Evolutionary conservation across 2,888 invertebrate species (phyloP), one percentile per base, ranked within the genome.

Genomic region (Metacarcinus magister): DNA sequence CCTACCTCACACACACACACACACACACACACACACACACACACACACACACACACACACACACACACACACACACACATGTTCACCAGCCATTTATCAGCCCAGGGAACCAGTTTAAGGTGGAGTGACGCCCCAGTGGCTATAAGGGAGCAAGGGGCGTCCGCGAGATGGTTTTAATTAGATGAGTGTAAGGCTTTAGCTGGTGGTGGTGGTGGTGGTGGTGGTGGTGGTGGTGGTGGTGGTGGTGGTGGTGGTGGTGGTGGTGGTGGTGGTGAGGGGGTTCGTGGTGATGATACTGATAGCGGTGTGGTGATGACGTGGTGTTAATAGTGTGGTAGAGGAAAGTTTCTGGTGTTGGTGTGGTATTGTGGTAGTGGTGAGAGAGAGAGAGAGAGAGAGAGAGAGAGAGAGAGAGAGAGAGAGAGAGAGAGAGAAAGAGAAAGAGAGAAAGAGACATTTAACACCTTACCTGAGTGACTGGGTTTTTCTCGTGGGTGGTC

Each of bases 21-120:
- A 46, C 46, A 46, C 46, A 46, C 46, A 46, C 46, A 54, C 54
- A 54, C 54, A 54, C 54, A 54, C 54, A 67, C 67, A 67, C 67
- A 67, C 67, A 67, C 67, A 67, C 67, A 67, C 67, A 67, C 67
- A 67, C 67, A 67, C 67, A 67, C 67, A 67, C 67, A 67, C 67
- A 67, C 67, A 67, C 67, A 67, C 67, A 67, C 67, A 67, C 67
- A 67, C 67, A 67, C 67, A 67, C 67, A 67, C 67, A 67, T n/a
- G n/a, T 7, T n/a, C n/a, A 67, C 16, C 23, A 23, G n/a, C 67
- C 67, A 67, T 67, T 67, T 67, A 67, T 67, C 67, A 67, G 67
- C n/a, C 67, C 1, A 23, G 67, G 67, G 67, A 67, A 67, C 67
- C 67, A 23, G 67, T 67, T 67, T 67, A n/a, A 67, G 67, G 67